A percentile compares a stretch with the other conserved stretches of the same genome.
phyloP scores from a whole-genome alignment of 2,113 vertebrate species.

The Rattus rattus region DNA sequence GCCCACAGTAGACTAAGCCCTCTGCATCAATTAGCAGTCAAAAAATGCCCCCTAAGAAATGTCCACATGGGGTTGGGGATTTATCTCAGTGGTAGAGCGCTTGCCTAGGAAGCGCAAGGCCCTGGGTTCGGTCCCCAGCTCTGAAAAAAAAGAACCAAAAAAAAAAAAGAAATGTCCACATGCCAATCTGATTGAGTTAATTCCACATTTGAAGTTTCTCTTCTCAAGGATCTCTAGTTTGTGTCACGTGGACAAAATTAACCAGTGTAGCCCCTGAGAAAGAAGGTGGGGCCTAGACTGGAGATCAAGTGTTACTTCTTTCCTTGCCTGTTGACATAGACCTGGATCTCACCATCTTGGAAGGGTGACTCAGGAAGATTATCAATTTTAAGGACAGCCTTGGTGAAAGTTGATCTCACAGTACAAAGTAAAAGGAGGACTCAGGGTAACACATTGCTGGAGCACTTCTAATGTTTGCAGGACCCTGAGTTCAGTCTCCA shows the following conservation, averaged over 20 bases:
- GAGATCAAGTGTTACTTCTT: neutral
- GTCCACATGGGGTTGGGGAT: no score
- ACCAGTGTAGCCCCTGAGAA: neutral
- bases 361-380: neutral
- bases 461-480: neutral
- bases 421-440: neutral
- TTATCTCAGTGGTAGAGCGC: no score
- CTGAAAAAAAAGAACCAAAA: no score
- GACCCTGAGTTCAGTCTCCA: neutral
- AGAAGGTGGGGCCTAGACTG: neutral
- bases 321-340: neutral
- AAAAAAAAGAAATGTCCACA: no score
- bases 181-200: neutral
- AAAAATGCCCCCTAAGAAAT: neutral
- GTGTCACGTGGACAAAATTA: neutral
- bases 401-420: neutral
- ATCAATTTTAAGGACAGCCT: neutral
- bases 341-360: neutral
- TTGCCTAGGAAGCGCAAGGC: no score
- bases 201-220: neutral
- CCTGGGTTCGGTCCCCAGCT: no score
- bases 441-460: neutral
- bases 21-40: neutral
- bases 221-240: neutral
- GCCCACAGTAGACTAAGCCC: neutral